These are phyloP conservation scores for Heteronetta atricapilla DNA, from an alignment of 2,113 vertebrate species.

Conservation along the genomic window DNA sequence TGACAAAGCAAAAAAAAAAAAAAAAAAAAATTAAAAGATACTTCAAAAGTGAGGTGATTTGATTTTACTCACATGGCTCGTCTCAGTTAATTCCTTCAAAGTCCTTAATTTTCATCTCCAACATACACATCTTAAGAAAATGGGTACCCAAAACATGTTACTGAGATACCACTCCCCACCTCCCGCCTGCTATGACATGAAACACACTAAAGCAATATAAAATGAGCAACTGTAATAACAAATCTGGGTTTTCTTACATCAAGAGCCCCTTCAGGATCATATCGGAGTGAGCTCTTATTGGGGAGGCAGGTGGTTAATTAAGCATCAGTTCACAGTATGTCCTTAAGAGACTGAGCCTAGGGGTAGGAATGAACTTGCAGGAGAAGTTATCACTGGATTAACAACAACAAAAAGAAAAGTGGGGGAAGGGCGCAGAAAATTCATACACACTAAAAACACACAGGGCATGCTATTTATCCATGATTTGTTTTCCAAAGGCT, in stretches of 20 bases:
- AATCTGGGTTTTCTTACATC: not conserved
- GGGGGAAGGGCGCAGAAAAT: not conserved
- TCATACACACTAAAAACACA: not conserved
- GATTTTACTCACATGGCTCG: not conserved
- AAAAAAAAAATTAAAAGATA: not conserved
- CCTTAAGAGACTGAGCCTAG: slow-evolving; percentile 36
- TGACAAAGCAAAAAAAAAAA: not conserved
- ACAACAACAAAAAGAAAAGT: not conserved
- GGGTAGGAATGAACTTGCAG: slow-evolving; percentile 40
- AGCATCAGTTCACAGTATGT: slow-evolving; percentile 43
- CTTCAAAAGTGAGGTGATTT: not conserved
- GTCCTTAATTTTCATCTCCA: not conserved
- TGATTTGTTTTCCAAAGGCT: not conserved
- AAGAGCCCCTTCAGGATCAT: slow-evolving; percentile 1
- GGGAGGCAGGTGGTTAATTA: slow-evolving; percentile 66
- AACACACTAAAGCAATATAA: not conserved
- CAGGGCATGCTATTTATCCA: not conserved
- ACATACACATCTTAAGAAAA: not conserved
- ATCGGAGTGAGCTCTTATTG: not conserved
- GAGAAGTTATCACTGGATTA: not conserved
- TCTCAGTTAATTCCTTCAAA: not conserved
- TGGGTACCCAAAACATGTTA: not conserved
- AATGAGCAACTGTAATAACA: not conserved
- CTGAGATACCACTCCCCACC: not conserved
- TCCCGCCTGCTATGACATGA: not conserved